Evolutionary conservation across 2,113 vertebrate species (phyloP), one percentile per base, ranked within the genome.

Genomic region (Pungitius pungitius): DNA sequence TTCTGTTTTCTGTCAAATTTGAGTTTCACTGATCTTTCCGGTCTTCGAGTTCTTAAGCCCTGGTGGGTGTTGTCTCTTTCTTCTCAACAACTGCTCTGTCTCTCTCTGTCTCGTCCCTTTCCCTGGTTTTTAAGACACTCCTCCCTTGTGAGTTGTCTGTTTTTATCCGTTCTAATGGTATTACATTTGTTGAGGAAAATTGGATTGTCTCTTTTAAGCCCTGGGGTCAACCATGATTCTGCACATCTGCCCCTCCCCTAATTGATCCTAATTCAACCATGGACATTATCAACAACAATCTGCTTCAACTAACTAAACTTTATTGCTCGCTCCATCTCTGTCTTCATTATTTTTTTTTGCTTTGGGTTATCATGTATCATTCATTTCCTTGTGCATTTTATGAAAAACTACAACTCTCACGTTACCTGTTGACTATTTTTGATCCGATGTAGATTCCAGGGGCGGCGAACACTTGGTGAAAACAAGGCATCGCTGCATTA

Each of bases 111-210:
- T 69, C 52, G 24, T 80, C 7, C 65, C 65, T 49, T 58, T 75
- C 43, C 39, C 58, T 71, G 75, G 40, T 85, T 86, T 92, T 90
- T 90, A 87, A 90, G 75, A 87, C 85, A 82, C 82, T 86, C 84
- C 85, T 84, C 85, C 85, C 87, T 81, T 82, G 55, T 75, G 73
- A 73, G 59, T 81, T 78, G 81, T 80, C 79, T 81, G 82, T 82
- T 89, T 93, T 87, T 81, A 86, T 78, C 83, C 60, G 47, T 40
- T 37, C 84, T 98, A 98, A 99, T 97, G 84, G 66, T 84, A 95
- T 99, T 98, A 95, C 78, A 83, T 93, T 92, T 92, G 90, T 92
- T 92, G 93, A 92, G 88, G 75, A 91, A 91, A 97, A 99, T 97
- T 90, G 89, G 87, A 94, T 97, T 97, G 93, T 92, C 76, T 86